phyloP scores from a whole-genome alignment of 2,888 invertebrate genomes.

The Eugnorisma glareosa region DNA sequence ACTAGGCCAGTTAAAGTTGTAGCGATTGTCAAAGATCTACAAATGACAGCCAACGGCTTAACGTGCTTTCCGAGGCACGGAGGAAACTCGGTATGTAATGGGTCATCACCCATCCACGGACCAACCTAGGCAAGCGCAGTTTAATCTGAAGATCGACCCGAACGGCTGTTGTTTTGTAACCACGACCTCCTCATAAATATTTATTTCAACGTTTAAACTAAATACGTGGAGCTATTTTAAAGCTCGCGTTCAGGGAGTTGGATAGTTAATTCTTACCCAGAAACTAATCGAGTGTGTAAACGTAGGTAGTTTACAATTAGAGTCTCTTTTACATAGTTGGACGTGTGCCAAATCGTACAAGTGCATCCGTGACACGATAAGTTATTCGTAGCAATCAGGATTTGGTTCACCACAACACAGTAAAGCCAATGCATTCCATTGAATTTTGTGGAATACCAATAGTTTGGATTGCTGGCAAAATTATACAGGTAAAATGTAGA shows the following conservation, averaged over 20 bases:
- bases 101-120: neutral
- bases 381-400: constrained; percentile 38
- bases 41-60: neutral
- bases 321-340: constrained; percentile 51
- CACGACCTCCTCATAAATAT: constrained; percentile 16
- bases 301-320: constrained; percentile 41
- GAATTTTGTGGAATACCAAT: constrained; percentile 9
- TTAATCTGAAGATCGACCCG: neutral
- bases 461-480: neutral
- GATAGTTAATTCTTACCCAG: constrained; percentile 41
- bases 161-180: neutral
- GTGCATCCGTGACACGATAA: constrained; percentile 41
- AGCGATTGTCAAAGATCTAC: neutral
- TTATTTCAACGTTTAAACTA: constrained; percentile 25
- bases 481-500: neutral
- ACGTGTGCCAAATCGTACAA: constrained; percentile 38
- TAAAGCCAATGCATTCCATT: constrained; percentile 15
- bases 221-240: constrained; percentile 19
- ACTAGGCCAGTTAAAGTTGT: neutral
- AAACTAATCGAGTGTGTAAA: constrained; percentile 51
- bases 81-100: neutral
- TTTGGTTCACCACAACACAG: constrained; percentile 22
- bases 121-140: neutral
- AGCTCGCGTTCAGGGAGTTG: neutral
- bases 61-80: neutral